phyloP scores from a whole-genome alignment of 2,888 invertebrate species.

The Dione juno region DNA sequence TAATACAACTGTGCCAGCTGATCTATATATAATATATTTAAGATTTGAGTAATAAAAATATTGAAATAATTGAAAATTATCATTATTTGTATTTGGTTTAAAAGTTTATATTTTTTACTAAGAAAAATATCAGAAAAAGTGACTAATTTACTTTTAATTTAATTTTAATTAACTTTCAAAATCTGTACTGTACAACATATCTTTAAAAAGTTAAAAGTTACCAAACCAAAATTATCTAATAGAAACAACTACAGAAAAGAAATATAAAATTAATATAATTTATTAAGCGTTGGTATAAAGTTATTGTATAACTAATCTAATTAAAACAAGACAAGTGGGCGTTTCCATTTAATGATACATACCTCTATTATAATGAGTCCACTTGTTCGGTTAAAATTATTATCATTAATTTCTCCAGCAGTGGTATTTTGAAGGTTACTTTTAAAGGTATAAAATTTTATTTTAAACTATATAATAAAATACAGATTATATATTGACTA shows the following conservation, averaged over 20 bases:
- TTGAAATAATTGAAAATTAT: too few species aligned
- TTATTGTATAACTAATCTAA: slow-evolving; percentile 18
- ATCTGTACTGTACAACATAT: background rate
- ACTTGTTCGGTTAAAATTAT: slow-evolving; percentile 6
- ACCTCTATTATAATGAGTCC: slow-evolving; percentile 21
- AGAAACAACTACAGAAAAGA: background rate
- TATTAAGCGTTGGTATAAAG: background rate
- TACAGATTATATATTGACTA: too few species aligned
- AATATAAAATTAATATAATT: background rate
- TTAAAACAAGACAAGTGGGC: slow-evolving; percentile 7
- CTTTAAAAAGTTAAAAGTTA: background rate
- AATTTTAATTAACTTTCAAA: background rate
- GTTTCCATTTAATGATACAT: slow-evolving; percentile 15
- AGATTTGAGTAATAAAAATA: too few species aligned
- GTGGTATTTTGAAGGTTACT: slow-evolving; percentile 11
- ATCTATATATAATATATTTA: background rate
- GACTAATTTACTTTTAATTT: too few species aligned
- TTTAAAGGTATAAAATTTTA: background rate
- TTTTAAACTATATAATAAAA: background rate
- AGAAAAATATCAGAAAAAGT: too few species aligned
- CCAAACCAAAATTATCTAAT: too few species aligned
- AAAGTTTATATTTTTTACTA: too few species aligned
- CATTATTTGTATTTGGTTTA: too few species aligned
- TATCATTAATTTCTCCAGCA: slow-evolving; percentile 1
- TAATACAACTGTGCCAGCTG: background rate